Base-by-base conservation (phyloP, 2,888 invertebrate species). In the Cybosia mesomella region DNA sequence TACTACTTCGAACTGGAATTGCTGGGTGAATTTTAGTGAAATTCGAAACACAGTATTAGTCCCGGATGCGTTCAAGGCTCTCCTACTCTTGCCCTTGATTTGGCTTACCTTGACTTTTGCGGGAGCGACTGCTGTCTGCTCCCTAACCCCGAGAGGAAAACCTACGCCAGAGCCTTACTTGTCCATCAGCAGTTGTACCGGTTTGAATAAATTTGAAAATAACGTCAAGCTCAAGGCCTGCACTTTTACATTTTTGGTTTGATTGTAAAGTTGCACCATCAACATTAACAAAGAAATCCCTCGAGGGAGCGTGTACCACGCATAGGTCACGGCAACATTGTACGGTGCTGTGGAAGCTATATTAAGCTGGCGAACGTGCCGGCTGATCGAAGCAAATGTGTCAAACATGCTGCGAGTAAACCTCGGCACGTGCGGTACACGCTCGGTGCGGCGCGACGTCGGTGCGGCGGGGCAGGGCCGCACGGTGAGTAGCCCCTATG, bases 341-440 rank as follows among this genome's bases (percentile, higher is more conserved):
- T n/a, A 53, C 32, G 7, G 13, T 53, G 21, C 54, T 32, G 4
- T 53, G 28, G 54, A 22, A 63, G 63, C 34, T 11, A 11, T 34
- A 18, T 54, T 62, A 62, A 62, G 34, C 54, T 54, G 18, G 18
- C 9, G 22, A 36, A 63, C 63, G 63, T 63, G 63, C 10, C 15
- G 24, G 39, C 21, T 39, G 39, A 59, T 39, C 59, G 10, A 8
- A 36, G 22, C 63, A 22, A 34, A 54, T 54, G 22, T 54, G 54
- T 63, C 63, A 63, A 36, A 34, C 22, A 34, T 34, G 8, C 22
- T 4, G 5, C 9, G 54, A 15, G 43, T n/a, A 54, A 63, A 63
- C 54, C 53, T 63, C 34, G 36, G 54, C 63, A 63, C 54, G 54
- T 54, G 9, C 54, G 34, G 53, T 32, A 53, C 63, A 63, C 63